Base-by-base conservation (phyloP, 2,797 vertebrate species). In the Chrosomus eos region DNA sequence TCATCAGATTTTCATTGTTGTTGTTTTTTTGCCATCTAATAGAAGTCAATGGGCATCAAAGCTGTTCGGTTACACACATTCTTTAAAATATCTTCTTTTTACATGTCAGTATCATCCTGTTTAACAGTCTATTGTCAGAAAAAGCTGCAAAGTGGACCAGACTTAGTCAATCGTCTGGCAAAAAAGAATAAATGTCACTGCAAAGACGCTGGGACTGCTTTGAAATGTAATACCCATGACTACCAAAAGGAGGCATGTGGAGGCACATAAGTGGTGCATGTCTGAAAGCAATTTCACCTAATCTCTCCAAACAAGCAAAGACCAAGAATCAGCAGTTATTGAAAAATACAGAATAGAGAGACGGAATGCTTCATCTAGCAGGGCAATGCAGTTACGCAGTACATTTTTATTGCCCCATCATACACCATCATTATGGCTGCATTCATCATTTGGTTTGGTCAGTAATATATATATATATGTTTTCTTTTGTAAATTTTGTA, bases 171-270 rank as follows among this genome's bases (percentile, higher is more conserved):
- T 10, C 21, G 9, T 55, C 53, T 23, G 53, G 21, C 53, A 55
- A 55, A 55, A 55, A 55, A 55, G 0, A 53, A 53, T 23, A 55
- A 55, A 55, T 55, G 71, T 74, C 48, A 13, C 28, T 53, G 13
- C 18, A 53, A 23, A 66, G n/a, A 23, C 33, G 10, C 7, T 40
- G 23, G 13, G 53, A 31, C 9, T 45, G 19, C 58, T 79, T 79
- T 45, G 19, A 81, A 58, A 45, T 60, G 43, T 43, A 38, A 82
- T 82, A 14, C 31, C 26, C 7, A 43, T 43, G n/a, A 76, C 33
- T 68, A 33, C 73, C 73, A 70, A 58, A 77, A 77, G 82, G 36
- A 36, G 82, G 48, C n/a, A 68, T 43, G 45, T 43, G 75, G 23
- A 53, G 21, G 36, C 28, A 40, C 14, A 31, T 26, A 62, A 18